These are phyloP conservation scores for Nudaria mundana DNA, from an alignment of 2,888 invertebrate genomes.

Conservation along the genomic window DNA sequence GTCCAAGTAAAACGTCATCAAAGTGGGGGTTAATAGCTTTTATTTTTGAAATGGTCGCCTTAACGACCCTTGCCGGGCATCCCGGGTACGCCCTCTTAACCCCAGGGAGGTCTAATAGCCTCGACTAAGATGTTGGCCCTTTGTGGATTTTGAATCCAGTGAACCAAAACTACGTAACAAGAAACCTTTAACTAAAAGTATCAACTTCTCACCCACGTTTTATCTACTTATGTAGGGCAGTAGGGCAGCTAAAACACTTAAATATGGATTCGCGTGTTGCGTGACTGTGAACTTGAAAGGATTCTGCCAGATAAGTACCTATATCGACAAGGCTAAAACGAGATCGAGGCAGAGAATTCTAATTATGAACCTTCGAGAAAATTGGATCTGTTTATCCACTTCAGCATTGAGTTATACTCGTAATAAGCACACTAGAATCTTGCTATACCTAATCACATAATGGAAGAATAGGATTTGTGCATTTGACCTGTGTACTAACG, in stretches of 20 bases:
- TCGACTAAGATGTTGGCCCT: no score
- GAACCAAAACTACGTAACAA: no score
- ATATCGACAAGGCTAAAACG: neutral
- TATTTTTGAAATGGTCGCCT: no score
- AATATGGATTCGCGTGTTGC: constrained; percentile 3
- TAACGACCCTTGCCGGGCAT: no score
- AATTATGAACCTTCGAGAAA: neutral
- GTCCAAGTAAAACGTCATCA: no score
- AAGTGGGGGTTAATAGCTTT: no score
- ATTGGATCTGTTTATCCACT: neutral
- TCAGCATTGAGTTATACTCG: neutral
- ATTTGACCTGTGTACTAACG: neutral
- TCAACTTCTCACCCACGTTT: neutral
- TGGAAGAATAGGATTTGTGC: neutral
- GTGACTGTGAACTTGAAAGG: constrained; percentile 13
- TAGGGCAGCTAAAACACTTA: constrained; percentile 1
- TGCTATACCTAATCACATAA: neutral
- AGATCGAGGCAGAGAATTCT: neutral
- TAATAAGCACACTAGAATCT: neutral
- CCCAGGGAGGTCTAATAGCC: no score
- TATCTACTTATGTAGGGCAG: neutral
- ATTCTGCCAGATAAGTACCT: constrained; percentile 4
- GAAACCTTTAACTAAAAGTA: neutral
- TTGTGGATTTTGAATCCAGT: no score
- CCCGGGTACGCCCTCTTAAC: no score